A percentile compares a stretch with the other conserved stretches of the same genome.
phyloP scores from a whole-genome alignment of 2,113 vertebrate genomes.

The Ammodytes marinus region DNA sequence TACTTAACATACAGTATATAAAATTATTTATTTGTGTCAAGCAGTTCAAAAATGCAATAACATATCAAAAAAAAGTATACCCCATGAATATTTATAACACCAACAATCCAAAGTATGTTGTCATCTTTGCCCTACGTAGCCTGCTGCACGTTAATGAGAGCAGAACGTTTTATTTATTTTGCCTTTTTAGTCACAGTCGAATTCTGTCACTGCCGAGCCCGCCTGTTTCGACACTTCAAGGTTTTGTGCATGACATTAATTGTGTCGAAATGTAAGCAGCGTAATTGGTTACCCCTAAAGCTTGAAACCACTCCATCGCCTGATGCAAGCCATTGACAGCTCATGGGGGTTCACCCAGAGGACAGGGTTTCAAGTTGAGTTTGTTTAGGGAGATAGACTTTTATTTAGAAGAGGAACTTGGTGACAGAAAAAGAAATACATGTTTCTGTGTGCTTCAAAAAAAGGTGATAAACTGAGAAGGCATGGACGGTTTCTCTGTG shows the following conservation, averaged over 20 bases:
- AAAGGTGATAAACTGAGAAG: constrained; percentile 13
- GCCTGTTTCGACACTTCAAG: constrained; percentile 34
- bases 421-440: constrained; percentile 25
- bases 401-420: constrained; percentile 28
- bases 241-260: constrained; percentile 24
- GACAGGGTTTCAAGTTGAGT: constrained; percentile 62
- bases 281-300: constrained; percentile 49
- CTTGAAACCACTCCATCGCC: constrained; percentile 37
- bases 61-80: neutral
- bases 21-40: neutral
- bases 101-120: neutral
- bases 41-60: neutral
- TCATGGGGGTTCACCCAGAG: constrained; percentile 51
- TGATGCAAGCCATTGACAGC: constrained; percentile 69
- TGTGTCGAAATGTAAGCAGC: constrained; percentile 45
- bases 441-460: neutral
- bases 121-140: neutral
- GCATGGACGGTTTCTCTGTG: constrained; percentile 7
- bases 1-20: neutral
- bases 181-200: neutral
- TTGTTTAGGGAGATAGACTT: constrained; percentile 15
- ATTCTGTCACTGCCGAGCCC: neutral
- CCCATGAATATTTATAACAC: neutral
- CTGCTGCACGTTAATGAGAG: neutral
- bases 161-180: neutral